phyloP scores from a whole-genome alignment of 2,888 invertebrate genomes.

The Eupithecia subfuscata region DNA sequence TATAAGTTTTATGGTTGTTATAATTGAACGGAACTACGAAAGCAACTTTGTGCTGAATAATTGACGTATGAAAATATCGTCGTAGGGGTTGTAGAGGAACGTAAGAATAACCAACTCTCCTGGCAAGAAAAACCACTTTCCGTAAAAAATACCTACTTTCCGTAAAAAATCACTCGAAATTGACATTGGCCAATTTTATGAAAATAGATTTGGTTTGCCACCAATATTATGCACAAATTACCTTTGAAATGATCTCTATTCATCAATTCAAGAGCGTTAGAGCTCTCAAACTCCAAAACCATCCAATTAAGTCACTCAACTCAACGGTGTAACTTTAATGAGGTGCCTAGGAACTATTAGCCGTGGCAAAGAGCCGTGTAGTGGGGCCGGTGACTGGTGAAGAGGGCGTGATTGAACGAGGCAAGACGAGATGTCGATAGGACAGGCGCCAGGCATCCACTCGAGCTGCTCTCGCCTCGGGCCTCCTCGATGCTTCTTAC shows the following conservation, averaged over 20 bases:
- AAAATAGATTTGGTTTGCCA: not conserved
- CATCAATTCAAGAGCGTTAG: conserved; percentile 10
- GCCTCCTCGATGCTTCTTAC: conserved; percentile 40
- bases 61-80: conserved; percentile 20
- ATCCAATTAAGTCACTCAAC: conserved; percentile 38
- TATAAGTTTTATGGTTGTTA: conserved; percentile 62
- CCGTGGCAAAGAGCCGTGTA: conserved; percentile 48
- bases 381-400: conserved; percentile 57
- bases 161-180: too few species aligned
- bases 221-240: not conserved
- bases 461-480: conserved; percentile 26
- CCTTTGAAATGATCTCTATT: conserved; percentile 12
- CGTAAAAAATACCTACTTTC: not conserved
- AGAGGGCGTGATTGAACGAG: conserved; percentile 56
- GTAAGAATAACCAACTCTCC: not conserved
- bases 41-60: conserved; percentile 18
- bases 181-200: not conserved
- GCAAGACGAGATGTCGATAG: conserved; percentile 58
- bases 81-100: not conserved
- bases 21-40: conserved; percentile 51
- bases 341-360: conserved; percentile 53
- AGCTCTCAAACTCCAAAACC: conserved; percentile 29
- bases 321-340: conserved; percentile 48
- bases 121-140: not conserved
- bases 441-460: conserved; percentile 50